Evolutionary conservation across 2,113 vertebrate genomes (phyloP).

Genomic region (Aegotheles bennettii): DNA sequence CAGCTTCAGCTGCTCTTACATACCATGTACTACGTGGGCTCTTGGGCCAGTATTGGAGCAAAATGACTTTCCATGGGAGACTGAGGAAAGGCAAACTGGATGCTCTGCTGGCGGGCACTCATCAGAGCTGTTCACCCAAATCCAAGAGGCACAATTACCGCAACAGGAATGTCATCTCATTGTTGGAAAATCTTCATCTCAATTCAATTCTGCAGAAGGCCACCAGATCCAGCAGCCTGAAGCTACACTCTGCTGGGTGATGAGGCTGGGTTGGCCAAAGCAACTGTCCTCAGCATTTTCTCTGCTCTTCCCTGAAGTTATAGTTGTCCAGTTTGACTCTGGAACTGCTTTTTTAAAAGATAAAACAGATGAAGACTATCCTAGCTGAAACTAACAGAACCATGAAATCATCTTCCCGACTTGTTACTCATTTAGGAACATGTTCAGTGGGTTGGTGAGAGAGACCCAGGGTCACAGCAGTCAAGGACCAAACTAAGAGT

Average conservation of each 20-base stretch:
- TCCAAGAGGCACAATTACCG: background rate
- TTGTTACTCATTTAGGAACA: background rate
- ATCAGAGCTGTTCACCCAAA: background rate
- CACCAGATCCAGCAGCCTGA: background rate
- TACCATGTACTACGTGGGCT: background rate
- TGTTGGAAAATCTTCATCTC: background rate
- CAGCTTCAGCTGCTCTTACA: background rate
- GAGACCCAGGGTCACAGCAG: background rate
- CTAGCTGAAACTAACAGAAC: background rate
- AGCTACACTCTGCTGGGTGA: background rate
- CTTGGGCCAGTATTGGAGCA: background rate
- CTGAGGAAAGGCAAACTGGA: background rate
- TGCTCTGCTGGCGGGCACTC: background rate
- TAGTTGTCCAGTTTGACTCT: background rate
- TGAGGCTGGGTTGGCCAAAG: background rate
- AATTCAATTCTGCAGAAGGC: background rate
- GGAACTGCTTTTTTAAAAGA: background rate
- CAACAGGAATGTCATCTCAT: background rate
- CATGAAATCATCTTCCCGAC: background rate
- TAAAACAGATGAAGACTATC: background rate
- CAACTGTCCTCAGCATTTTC: accelerated
- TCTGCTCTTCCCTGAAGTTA: background rate
- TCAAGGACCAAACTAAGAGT: background rate
- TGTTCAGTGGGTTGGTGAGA: accelerated
- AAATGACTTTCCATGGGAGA: background rate